These are phyloP conservation scores for Pholis gunnellus DNA, from an alignment of 2,113 vertebrate species.

Conservation along the genomic window DNA sequence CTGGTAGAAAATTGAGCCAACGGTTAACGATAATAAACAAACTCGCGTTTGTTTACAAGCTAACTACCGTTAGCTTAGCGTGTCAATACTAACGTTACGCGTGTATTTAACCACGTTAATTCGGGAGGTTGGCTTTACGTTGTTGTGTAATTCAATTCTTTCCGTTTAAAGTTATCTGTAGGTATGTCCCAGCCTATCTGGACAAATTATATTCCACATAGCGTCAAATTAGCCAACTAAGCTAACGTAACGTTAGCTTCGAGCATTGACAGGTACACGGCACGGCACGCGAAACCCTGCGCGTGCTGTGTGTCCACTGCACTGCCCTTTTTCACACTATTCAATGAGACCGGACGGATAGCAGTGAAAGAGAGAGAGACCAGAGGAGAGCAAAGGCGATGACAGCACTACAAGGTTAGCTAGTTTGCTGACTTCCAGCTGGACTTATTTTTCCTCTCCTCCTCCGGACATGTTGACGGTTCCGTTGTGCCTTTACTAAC, in stretches of 20 bases:
- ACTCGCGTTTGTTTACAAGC: conserved; percentile 1
- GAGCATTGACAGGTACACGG: conserved; percentile 61
- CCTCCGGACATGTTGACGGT: not conserved
- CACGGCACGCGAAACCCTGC: conserved; percentile 47
- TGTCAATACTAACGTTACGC: not conserved
- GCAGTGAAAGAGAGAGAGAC: conserved; percentile 45
- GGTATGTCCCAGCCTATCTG: not conserved
- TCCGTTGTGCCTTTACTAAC: not conserved
- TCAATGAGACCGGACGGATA: conserved; percentile 58
- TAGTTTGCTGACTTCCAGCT: not conserved
- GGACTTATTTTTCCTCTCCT: not conserved
- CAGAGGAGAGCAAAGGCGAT: conserved; percentile 52
- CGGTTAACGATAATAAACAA: not conserved
- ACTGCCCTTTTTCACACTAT: conserved; percentile 64
- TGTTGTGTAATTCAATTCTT: not conserved
- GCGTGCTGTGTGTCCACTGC: conserved; percentile 38
- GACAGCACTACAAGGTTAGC: conserved; percentile 72
- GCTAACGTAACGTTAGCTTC: conserved; percentile 54
- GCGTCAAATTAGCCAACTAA: conserved; percentile 39
- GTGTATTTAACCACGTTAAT: not conserved
- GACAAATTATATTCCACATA: not conserved
- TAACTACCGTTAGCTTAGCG: not conserved
- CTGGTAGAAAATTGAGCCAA: not conserved
- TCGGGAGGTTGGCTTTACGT: no score
- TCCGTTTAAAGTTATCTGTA: no score